phyloP scores from a whole-genome alignment of 2,888 invertebrate genomes.

The Thymelicus sylvestris region DNA sequence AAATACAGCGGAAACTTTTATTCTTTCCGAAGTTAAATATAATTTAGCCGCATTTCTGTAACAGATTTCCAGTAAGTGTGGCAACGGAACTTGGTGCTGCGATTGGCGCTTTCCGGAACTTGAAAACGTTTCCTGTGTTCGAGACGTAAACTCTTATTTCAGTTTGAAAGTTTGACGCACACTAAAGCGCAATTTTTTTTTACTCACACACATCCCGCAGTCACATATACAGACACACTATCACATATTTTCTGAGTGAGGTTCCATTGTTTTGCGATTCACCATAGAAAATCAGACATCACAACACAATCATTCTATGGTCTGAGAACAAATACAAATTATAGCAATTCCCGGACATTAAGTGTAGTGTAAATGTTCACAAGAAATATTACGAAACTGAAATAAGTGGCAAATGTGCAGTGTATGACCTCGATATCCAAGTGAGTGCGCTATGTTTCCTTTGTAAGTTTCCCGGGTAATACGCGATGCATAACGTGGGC shows the following conservation, averaged over 20 bases:
- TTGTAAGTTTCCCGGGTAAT: neutral
- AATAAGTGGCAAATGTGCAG: neutral
- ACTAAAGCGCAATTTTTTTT: neutral
- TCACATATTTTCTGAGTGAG: too few relatives aligned
- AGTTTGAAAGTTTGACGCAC: neutral
- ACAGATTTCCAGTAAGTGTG: slow-evolving; percentile 22
- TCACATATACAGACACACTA: too few relatives aligned
- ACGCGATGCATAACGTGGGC: neutral
- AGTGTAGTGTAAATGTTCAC: too few relatives aligned
- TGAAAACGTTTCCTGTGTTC: slow-evolving; percentile 35
- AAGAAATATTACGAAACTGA: neutral
- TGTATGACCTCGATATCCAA: too few relatives aligned
- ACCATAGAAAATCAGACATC: too few relatives aligned
- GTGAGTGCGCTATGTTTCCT: too few relatives aligned
- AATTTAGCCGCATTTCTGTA: slow-evolving; percentile 24
- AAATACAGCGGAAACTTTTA: slow-evolving; percentile 8
- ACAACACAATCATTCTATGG: too few relatives aligned
- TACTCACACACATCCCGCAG: too few relatives aligned
- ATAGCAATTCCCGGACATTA: too few relatives aligned
- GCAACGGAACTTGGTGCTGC: slow-evolving; percentile 12
- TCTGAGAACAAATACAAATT: too few relatives aligned
- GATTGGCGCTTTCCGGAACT: slow-evolving; percentile 11
- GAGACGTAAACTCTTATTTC: slow-evolving; percentile 32
- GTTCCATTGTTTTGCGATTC: too few relatives aligned
- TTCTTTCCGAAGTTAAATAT: slow-evolving; percentile 21